A percentile compares a stretch with the other conserved stretches of the same genome.
These are phyloP conservation scores for Strix uralensis DNA, from an alignment of 2,113 vertebrate genomes.

Conservation along the genomic window DNA sequence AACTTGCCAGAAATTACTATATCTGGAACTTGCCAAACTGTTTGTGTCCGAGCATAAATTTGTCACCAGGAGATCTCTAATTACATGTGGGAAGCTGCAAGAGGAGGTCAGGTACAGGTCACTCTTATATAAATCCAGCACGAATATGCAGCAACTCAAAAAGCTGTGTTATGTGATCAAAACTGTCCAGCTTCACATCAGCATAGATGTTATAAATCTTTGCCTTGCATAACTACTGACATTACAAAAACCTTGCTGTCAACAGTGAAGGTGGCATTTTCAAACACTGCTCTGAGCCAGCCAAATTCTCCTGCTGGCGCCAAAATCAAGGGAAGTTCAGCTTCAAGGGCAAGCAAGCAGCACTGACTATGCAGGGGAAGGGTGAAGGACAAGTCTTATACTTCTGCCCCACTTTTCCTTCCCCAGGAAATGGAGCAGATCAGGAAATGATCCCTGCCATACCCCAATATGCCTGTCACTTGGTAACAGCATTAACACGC, in stretches of 20 bases:
- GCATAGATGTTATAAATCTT: background rate
- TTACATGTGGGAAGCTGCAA: background rate
- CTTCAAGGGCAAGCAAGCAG: background rate
- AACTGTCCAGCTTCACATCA: background rate
- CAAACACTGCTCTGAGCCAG: background rate
- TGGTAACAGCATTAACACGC: background rate
- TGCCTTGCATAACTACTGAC: background rate
- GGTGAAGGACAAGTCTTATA: background rate
- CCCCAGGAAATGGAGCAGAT: background rate
- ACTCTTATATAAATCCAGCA: background rate
- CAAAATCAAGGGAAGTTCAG: background rate
- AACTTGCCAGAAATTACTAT: background rate
- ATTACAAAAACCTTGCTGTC: background rate
- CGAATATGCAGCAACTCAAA: background rate
- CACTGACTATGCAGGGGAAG: background rate
- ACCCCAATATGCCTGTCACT: background rate
- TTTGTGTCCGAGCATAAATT: background rate
- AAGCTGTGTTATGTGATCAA: background rate
- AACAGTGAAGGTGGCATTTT: background rate
- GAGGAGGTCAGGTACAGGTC: background rate
- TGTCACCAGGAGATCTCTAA: background rate
- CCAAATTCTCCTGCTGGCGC: background rate
- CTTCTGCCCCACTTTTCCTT: background rate
- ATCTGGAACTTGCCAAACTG: background rate
- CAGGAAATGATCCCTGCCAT: background rate